phyloP scores from a whole-genome alignment of 2,797 vertebrate species.

The Mastacembelus armatus region DNA sequence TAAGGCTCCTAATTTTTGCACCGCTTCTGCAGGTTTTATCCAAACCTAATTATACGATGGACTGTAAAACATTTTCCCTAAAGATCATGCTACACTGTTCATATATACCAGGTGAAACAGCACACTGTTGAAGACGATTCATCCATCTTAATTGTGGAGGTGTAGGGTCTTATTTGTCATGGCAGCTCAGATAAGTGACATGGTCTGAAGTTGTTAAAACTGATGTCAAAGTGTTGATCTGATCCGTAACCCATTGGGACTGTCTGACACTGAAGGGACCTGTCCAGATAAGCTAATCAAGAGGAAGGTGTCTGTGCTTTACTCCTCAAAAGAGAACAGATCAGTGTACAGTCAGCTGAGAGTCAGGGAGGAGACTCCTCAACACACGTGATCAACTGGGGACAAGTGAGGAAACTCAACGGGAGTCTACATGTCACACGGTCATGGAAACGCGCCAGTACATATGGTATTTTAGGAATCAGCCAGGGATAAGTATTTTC shows the following conservation, averaged over 20 bases:
- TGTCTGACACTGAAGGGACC: constrained; percentile 32
- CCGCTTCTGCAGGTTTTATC: constrained; percentile 30
- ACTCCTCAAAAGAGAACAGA: constrained; percentile 38
- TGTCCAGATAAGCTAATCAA: constrained; percentile 10
- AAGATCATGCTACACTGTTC: neutral
- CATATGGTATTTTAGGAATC: constrained; percentile 78
- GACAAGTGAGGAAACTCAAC: constrained; percentile 59
- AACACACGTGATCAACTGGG: constrained; percentile 44
- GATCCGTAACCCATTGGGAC: constrained; percentile 13
- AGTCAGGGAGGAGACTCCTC: constrained; percentile 59
- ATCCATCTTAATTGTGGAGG: neutral
- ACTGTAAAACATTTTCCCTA: constrained; percentile 13
- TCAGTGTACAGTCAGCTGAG: constrained; percentile 39
- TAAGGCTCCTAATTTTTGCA: no score
- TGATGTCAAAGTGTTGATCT: constrained; percentile 24
- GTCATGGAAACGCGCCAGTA: constrained; percentile 81
- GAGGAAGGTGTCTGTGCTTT: constrained; percentile 27
- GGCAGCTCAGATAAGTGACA: constrained; percentile 5
- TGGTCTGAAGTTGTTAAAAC: neutral
- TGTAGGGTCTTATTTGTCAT: neutral
- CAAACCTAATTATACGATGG: no score
- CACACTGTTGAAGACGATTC: neutral
- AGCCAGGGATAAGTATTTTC: constrained; percentile 60
- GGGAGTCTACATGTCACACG: constrained; percentile 65
- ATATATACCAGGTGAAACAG: neutral